Base-by-base conservation (phyloP, 2,113 vertebrate genomes). In the Collichthys lucidus region DNA sequence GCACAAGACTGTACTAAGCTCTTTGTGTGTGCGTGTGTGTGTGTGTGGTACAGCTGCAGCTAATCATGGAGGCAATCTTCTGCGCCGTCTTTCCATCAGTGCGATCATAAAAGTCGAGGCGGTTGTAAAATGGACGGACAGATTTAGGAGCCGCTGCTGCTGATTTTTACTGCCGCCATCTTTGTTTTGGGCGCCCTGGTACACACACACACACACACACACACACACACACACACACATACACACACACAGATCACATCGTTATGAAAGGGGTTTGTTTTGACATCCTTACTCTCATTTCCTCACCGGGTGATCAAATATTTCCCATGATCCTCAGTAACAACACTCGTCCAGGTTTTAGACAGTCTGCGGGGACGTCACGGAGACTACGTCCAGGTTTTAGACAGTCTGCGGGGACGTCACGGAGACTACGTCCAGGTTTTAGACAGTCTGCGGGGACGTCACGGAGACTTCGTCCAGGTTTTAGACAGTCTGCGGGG, bases 101-200 rank as follows among this genome's bases (percentile, higher is more conserved):
- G 12, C 2, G 12, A 7, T 49, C 20, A 46, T 90, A 87, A 90
- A 90, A 77, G 31, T 80, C 22, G 22, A 50, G 64, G 55, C 5
- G 49, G 79, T 35, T 3, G 50, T 85, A 83, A 90, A 89, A 68
- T 5, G 11, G 16, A 72, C 56, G 14, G 79, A 74, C 50, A 24
- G 80, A 81, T 88, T 88, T 88, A 86, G 64, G 80, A 76, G 53
- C 11, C 3, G 29, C 79, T 0, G 47, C 68, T 26, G 65, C 59
- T 81, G 50, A 52, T 56, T 85, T 86, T 86, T 84, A 78, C 49
- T 67, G 75, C 73, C 19, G 29, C 85, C 83, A 82, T 89, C 68
- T 88, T 89, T 80, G 77, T 87, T 83, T 84, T 87, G 63, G 46
- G 57, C 0, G 19, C 24, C 11, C 53, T 2, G 26, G 60, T 64